Percentiles rank a stretch among this genome's conserved stretches.
phyloP scores from a whole-genome alignment of 2,113 vertebrate genomes.

The Sarotherodon lohbergeri region DNA sequence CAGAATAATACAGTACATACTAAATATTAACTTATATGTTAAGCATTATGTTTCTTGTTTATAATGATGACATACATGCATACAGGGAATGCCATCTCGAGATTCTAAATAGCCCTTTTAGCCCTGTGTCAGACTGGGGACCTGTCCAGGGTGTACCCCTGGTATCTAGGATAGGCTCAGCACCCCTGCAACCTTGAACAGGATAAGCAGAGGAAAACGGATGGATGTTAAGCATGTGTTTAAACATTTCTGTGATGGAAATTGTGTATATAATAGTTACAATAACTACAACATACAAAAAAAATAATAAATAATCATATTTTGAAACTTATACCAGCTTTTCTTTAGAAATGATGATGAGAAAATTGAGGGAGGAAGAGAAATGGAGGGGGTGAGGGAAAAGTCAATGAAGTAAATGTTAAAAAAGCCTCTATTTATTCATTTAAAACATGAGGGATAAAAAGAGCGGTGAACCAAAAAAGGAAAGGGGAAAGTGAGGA shows the following conservation, averaged over 20 bases:
- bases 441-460: not conserved
- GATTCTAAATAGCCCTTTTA: not conserved
- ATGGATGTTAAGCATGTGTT: not conserved
- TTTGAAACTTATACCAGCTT: not conserved
- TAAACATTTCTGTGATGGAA: not conserved
- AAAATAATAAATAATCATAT: not conserved
- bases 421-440: not conserved
- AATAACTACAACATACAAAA: not conserved
- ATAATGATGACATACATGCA: not conserved
- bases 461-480: not conserved
- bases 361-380: not conserved
- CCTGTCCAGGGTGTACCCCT: not conserved
- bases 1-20: not conserved
- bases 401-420: not conserved
- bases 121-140: not conserved
- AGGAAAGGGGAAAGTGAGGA: not conserved
- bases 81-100: not conserved
- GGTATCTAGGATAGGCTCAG: not conserved
- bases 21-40: not conserved
- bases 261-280: not conserved
- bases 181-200: not conserved
- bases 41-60: not conserved
- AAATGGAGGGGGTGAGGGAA: not conserved
- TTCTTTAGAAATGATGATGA: not conserved
- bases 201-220: fast-evolving